Base-by-base conservation (phyloP, 1,140 invertebrate genomes). In the Pseudachorutes palmiensis region DNA sequence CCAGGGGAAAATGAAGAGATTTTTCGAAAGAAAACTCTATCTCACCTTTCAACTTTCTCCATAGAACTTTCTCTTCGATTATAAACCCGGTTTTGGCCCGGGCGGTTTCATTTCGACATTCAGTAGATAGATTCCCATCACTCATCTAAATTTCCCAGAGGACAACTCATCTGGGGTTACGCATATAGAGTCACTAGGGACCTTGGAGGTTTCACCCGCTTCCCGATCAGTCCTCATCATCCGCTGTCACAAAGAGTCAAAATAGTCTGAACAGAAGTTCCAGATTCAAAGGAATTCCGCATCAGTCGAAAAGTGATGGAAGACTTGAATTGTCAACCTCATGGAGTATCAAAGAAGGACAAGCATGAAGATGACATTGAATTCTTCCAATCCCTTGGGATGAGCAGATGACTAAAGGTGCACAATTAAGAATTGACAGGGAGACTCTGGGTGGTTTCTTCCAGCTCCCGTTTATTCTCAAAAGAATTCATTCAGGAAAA, bases 381-480 rank as follows among this genome's bases (percentile, higher is more conserved):
- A 24, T 55, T 55, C 51, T 55, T 55, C 5, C 5, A 19, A 16
- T 55, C 12, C 24, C 24, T 41, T 41, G n/a, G n/a, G n/a, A 45
- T 9, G 36, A 45, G 36, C 12, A 16, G 51, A 55, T 55, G 51
- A 55, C 51, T 12, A 26, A 26, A 55, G 51, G 24, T n/a, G n/a
- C 3, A 55, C 12, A 55, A 55, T 55, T 12, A 55, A 55, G 51
- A 22, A 14, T 5, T 55, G 51, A 55, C 51, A 55, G 51, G 51
- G 24, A 16, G 51, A 55, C 12, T 24, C 51, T 55, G 51, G 51
- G 51, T 55, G 51, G 51, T 26, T 55, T 22, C 51, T 16, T 12
- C 24, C 12, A 55, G 36, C 51, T 55, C 24, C 51, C 24, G 51
- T 12, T 14, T 55, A 5, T 24, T 26, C 32, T 3, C 59, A 30